Evolutionary conservation across 1,140 invertebrate species (phyloP), one percentile per base, ranked within the genome.

Genomic region (Hermatobates lingyangjiaoensis): DNA sequence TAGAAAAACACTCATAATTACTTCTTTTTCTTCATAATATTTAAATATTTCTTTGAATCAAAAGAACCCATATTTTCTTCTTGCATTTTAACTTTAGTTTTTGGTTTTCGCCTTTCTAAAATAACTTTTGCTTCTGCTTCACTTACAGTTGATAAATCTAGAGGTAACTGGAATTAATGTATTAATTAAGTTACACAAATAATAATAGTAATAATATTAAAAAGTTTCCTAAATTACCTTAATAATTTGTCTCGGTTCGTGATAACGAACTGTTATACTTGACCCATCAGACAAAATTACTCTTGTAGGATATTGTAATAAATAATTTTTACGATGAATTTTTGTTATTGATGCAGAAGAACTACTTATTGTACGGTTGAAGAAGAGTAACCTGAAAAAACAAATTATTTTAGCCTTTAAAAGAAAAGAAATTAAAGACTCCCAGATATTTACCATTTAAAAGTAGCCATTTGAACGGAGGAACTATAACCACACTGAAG

Each of bases 261-360:
- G 70, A 64, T 92, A 89, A 56, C 79, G 69, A 26, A 89, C 80
- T 28, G 72, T 82, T 53, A 86, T 77, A 44, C 79, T 83, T 45
- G 87, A 86, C 45, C 90, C 90, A 74, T 93, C 81, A 1, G 85
- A 69, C n/a, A n/a, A n/a, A n/a, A n/a, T n/a, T n/a, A n/a, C n/a
- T n/a, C n/a, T n/a, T n/a, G n/a, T n/a, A n/a, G n/a, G n/a, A n/a
- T n/a, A n/a, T n/a, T n/a, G n/a, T n/a, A n/a, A n/a, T n/a, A n/a
- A n/a, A n/a, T n/a, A n/a, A n/a, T n/a, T n/a, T n/a, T n/a, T n/a
- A n/a, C n/a, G n/a, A n/a, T n/a, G n/a, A n/a, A n/a, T n/a, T n/a
- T n/a, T n/a, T n/a, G n/a, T n/a, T n/a, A n/a, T n/a, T n/a, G n/a
- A n/a, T n/a, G n/a, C n/a, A n/a, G n/a, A n/a, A n/a, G n/a, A n/a